Evolutionary conservation across 2,888 invertebrate genomes (phyloP), one percentile per base, ranked within the genome.

Genomic region (Coenonympha arcania): DNA sequence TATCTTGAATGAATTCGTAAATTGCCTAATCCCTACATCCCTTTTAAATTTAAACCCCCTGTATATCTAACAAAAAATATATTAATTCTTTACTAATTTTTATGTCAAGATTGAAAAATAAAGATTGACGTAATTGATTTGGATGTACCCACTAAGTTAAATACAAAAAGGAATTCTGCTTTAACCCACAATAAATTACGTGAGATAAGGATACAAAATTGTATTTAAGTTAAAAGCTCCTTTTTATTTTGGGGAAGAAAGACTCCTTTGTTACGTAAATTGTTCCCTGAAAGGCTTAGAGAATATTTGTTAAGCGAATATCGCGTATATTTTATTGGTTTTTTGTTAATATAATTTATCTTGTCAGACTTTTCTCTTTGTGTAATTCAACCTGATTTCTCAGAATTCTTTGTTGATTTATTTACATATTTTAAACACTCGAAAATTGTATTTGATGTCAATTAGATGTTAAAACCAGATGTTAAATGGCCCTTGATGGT

Each of bases 261-360:
- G 24, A 6, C 20, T 20, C 13, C 13, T 39, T 39, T 39, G 24
- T 39, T 39, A 39, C 15, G 16, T 39, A 39, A 39, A 22, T 39
- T 39, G 13, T 24, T 39, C 11, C 8, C 24, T 15, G 15, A 39
- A 24, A 39, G 39, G 39, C 39, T 39, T 39, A 24, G 15, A 24
- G 22, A 15, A 24, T 30, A 30, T 30, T 30, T 39, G 24, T 24
- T 24, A 22, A 36, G 39, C 15, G 24, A 22, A 22, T 24, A 24
- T 39, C 24, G 9, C 15, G 39, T 24, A 39, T 9, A 39, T 39
- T 39, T 39, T 39, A 39, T 39, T 39, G 39, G 39, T 13, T 39
- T 24, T 39, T 39, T 39, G 39, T 39, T 39, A 22, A 39, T 24
- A 22, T 39, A 39, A 39, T 24, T 37, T 37, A 39, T 39, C 39